Evolutionary conservation across 1,140 invertebrate species (phyloP).

Genomic region (Platorchestia sp.): DNA sequence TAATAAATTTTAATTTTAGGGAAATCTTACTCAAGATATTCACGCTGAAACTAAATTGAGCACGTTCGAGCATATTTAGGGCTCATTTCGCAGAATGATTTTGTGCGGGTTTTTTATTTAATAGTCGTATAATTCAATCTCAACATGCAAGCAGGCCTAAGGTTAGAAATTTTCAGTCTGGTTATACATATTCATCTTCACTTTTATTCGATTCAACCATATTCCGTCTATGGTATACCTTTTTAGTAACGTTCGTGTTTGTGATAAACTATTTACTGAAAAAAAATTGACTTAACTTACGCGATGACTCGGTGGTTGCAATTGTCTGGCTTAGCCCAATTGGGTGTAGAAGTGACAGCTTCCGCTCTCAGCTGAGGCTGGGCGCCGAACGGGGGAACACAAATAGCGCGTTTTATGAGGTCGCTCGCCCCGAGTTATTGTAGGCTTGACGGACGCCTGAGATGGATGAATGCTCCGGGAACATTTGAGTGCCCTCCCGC

Average conservation of each 20-base stretch:
- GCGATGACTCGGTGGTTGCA: background rate
- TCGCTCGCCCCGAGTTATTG: slow-evolving; percentile 35
- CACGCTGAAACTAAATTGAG: no score
- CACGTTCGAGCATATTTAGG: no score
- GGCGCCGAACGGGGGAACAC: slow-evolving; percentile 38
- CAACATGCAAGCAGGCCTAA: background rate
- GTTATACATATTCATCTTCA: background rate
- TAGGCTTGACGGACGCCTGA: slow-evolving; percentile 39
- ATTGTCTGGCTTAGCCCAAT: slow-evolving; percentile 7
- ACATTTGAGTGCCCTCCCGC: slow-evolving; percentile 31
- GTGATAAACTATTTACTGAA: background rate
- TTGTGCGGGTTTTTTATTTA: no score
- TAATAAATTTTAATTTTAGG: no score
- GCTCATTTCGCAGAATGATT: no score
- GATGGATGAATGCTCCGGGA: slow-evolving; percentile 40
- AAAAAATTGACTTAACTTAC: background rate
- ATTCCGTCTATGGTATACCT: background rate
- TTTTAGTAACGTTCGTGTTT: background rate
- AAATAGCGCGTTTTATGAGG: slow-evolving; percentile 50
- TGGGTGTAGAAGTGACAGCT: slow-evolving; percentile 31
- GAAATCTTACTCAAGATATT: no score
- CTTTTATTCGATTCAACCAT: background rate
- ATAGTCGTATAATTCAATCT: background rate
- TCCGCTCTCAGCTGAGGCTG: background rate
- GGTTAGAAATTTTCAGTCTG: background rate